Conservation (phyloP, 2,888 invertebrate genomes). For the Eristalinus aeneus region DNA sequence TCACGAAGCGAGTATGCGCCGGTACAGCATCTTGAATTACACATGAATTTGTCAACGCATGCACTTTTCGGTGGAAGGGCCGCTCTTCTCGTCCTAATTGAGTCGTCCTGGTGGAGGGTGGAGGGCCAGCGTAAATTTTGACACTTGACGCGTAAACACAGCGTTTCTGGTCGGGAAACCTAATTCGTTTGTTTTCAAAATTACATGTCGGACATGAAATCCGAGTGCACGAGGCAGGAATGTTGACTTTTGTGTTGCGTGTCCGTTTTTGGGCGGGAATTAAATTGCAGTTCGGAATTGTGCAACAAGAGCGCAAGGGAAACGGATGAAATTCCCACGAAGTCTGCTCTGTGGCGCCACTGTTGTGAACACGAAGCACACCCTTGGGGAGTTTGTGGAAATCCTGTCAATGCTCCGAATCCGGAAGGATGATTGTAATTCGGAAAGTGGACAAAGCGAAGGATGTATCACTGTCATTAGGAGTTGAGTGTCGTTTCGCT, state of each 20-base stretch:
- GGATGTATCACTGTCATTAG: too few species aligned
- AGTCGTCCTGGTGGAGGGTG: slow-evolving; percentile 1
- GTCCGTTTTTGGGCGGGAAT: slow-evolving; percentile 8
- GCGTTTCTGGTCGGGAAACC: slow-evolving; percentile 48
- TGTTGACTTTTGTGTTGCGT: neutral
- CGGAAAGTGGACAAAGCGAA: neutral
- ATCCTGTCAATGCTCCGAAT: neutral
- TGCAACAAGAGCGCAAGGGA: neutral
- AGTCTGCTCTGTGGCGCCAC: neutral
- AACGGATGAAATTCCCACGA: neutral
- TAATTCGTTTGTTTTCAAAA: slow-evolving; percentile 51
- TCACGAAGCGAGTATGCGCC: slow-evolving; percentile 14
- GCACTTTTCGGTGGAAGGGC: slow-evolving; percentile 38
- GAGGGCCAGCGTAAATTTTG: slow-evolving; percentile 60
- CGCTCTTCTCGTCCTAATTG: slow-evolving; percentile 35
- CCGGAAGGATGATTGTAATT: neutral
- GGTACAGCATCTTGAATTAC: slow-evolving; percentile 31
- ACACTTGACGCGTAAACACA: slow-evolving; percentile 69
- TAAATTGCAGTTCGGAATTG: neutral
- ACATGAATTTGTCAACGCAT: slow-evolving; percentile 58
- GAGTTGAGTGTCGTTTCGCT: too few species aligned
- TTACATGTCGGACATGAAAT: slow-evolving; percentile 46
- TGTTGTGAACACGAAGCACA: neutral
- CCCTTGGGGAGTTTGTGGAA: neutral
- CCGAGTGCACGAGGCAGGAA: slow-evolving; percentile 1